Conservation (phyloP, 2,113 vertebrate species). For the Limanda limanda region DNA sequence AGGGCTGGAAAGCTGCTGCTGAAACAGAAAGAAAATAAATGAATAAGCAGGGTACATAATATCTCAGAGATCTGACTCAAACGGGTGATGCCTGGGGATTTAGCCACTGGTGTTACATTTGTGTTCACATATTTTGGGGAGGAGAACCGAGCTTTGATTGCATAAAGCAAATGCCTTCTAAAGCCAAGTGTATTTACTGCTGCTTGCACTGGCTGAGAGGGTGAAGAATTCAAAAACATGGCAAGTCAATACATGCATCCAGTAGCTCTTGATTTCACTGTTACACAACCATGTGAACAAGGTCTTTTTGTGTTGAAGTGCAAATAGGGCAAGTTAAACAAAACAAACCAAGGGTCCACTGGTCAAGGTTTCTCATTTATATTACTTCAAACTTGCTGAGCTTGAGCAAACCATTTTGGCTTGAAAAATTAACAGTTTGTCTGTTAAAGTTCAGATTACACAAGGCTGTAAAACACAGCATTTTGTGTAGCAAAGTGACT, state of each 20-base stretch:
- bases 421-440: neutral
- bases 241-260: conserved; percentile 35
- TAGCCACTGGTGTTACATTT: neutral
- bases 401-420: neutral
- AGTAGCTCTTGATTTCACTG: neutral
- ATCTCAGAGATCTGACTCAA: neutral
- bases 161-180: neutral
- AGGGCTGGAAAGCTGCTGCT: conserved; percentile 66
- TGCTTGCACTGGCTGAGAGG: neutral
- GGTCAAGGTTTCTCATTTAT: neutral
- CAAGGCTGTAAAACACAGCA: neutral
- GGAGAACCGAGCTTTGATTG: neutral
- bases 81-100: neutral
- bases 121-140: neutral
- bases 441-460: neutral
- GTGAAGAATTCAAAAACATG: conserved; percentile 8
- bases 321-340: conserved; percentile 7
- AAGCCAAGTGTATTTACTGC: neutral
- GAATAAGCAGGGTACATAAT: neutral
- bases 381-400: neutral
- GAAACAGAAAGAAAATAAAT: neutral
- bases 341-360: conserved; percentile 1
- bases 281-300: conserved; percentile 43
- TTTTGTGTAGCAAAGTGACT: neutral
- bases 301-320: conserved; percentile 12